A percentile compares a stretch with the other conserved stretches of the same genome.
Evolutionary conservation across 2,888 invertebrate species (phyloP).

Genomic region (Trissoscelio sp.): DNA sequence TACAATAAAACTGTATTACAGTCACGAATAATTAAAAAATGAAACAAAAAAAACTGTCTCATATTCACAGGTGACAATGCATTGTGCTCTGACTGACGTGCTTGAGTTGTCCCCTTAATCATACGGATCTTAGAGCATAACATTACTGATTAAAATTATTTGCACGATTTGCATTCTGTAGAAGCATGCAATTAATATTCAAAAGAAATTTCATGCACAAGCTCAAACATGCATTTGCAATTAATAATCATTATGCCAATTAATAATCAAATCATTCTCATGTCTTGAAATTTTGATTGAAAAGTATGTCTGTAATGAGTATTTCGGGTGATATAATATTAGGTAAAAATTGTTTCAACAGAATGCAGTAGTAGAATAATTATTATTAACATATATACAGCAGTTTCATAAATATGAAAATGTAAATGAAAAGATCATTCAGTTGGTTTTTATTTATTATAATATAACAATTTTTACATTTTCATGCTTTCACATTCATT

Average conservation of each 20-base stretch:
- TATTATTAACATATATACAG: conserved; percentile 49
- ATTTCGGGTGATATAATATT: background rate
- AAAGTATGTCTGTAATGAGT: background rate
- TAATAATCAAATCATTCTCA: background rate
- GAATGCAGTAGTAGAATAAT: conserved; percentile 38
- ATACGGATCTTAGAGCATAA: conserved; percentile 51
- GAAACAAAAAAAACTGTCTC: no score
- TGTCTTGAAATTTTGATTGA: background rate
- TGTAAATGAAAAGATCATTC: conserved; percentile 11
- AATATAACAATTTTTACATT: no score
- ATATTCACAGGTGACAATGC: conserved; percentile 72
- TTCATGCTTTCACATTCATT: conserved; percentile 49
- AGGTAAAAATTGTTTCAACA: conserved; percentile 48
- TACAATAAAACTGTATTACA: conserved; percentile 4
- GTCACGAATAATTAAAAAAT: conserved; percentile 52
- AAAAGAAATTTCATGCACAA: conserved; percentile 54
- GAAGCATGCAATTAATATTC: conserved; percentile 54
- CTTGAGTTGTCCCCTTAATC: conserved; percentile 65
- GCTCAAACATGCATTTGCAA: conserved; percentile 52
- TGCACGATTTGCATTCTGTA: conserved; percentile 56
- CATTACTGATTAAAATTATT: conserved; percentile 44
- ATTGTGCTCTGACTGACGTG: conserved; percentile 75
- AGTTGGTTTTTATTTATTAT: no score
- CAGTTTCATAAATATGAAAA: conserved; percentile 42
- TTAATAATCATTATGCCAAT: background rate